These are phyloP conservation scores for Solenopsis invicta DNA, from an alignment of 1,140 invertebrate species.

Conservation along the genomic window DNA sequence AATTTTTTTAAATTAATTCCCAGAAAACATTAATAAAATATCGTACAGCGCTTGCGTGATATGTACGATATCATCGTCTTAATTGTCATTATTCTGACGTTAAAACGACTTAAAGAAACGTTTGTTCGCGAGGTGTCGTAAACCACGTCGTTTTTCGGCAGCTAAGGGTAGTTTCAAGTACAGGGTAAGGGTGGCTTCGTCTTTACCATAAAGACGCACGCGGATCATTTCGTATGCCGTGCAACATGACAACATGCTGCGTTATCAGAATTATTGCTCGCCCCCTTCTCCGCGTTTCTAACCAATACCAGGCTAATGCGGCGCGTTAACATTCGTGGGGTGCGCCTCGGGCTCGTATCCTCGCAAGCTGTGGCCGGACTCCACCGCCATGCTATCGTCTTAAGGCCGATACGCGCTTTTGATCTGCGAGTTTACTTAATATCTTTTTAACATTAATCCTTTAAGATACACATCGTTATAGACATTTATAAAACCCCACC, in stretches of 20 bases:
- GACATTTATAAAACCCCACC: background rate
- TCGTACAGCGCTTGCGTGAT: background rate
- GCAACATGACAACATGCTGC: conserved; percentile 86
- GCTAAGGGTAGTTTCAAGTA: conserved; percentile 33
- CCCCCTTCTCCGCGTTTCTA: conserved; percentile 74
- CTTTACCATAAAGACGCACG: conserved; percentile 60
- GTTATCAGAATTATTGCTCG: conserved; percentile 86
- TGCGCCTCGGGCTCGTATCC: conserved; percentile 81
- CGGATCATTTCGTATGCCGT: conserved; percentile 84
- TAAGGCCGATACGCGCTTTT: conserved; percentile 57
- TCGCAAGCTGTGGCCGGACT: conserved; percentile 85
- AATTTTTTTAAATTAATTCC: too few relatives aligned
- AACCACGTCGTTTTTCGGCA: conserved; percentile 1
- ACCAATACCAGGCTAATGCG: conserved; percentile 85
- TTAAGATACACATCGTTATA: background rate
- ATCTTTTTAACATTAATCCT: background rate
- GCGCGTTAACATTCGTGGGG: conserved; percentile 86
- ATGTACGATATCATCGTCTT: background rate
- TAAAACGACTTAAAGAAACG: background rate
- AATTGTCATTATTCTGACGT: background rate
- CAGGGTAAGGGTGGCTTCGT: conserved; percentile 35
- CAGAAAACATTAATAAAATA: too few relatives aligned
- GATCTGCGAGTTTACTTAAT: background rate
- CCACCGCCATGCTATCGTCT: conserved; percentile 55
- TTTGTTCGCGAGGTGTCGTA: background rate